phyloP scores from a whole-genome alignment of 2,113 vertebrate species.

The Pollachius pollachius region DNA sequence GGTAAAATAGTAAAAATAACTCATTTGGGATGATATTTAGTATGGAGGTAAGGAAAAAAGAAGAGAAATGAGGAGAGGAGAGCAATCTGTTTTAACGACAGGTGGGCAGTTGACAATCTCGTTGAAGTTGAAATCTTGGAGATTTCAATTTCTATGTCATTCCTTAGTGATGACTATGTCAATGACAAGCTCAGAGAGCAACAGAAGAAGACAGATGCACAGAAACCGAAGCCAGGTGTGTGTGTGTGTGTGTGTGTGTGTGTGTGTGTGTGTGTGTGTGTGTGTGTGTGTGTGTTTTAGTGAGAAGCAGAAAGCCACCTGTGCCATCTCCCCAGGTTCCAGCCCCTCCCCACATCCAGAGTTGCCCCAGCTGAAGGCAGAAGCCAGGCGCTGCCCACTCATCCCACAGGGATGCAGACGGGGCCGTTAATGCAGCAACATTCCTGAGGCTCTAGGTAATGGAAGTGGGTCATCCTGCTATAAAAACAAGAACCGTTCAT shows the following conservation, averaged over 20 bases:
- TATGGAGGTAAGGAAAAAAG: no score
- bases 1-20: no score
- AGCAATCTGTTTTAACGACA: no score
- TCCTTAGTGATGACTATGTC: no score
- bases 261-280: background rate
- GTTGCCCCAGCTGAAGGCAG: constrained; percentile 29
- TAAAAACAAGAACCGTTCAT: constrained; percentile 50
- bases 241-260: background rate
- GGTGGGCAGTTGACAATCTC: no score
- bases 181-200: no score
- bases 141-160: no score
- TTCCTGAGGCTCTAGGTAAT: constrained; percentile 53
- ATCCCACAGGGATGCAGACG: constrained; percentile 15
- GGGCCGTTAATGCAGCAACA: constrained; percentile 39
- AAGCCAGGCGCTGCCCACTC: constrained; percentile 27
- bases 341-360: background rate
- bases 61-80: no score
- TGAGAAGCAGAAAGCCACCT: no score
- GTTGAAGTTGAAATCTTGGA: no score
- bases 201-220: background rate
- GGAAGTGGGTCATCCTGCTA: constrained; percentile 54
- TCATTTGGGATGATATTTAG: no score
- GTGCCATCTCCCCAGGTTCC: no score
- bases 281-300: background rate
- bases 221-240: background rate